Percentiles rank a stretch among this genome's conserved stretches.
phyloP scores from a whole-genome alignment of 2,797 vertebrate genomes.

The Synanceia verrucosa region DNA sequence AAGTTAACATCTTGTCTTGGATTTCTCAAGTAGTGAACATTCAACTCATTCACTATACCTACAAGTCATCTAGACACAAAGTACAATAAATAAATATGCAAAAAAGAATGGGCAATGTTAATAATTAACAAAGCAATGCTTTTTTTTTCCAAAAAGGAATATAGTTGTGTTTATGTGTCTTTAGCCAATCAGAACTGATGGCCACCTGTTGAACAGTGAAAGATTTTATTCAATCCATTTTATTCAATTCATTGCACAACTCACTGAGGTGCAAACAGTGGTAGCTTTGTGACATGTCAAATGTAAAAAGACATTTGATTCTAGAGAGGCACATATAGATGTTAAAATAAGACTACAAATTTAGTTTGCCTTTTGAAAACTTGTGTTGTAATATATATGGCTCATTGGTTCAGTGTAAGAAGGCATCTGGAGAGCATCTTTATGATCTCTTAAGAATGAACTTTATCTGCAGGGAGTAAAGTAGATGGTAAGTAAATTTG shows the following conservation, averaged over 20 bases:
- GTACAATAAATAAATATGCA: neutral
- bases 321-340: neutral
- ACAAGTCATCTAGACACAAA: neutral
- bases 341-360: neutral
- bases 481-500: slow-evolving; percentile 10
- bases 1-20: neutral
- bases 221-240: neutral
- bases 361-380: neutral
- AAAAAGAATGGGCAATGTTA: neutral
- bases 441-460: slow-evolving; percentile 34
- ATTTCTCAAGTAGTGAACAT: neutral
- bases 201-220: neutral
- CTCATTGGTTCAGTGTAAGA: slow-evolving; percentile 19
- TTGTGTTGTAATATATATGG: slow-evolving; percentile 1
- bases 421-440: slow-evolving; percentile 6
- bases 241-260: neutral
- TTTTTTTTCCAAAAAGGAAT: neutral
- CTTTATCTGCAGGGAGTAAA: slow-evolving; percentile 37
- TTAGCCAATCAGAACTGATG: neutral
- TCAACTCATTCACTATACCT: neutral
- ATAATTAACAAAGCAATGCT: neutral
- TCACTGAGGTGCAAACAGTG: neutral
- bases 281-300: neutral
- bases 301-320: neutral
- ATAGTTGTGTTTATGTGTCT: neutral